Evolutionary conservation across 2,888 invertebrate genomes (phyloP).

Genomic region (Apamea anceps): DNA sequence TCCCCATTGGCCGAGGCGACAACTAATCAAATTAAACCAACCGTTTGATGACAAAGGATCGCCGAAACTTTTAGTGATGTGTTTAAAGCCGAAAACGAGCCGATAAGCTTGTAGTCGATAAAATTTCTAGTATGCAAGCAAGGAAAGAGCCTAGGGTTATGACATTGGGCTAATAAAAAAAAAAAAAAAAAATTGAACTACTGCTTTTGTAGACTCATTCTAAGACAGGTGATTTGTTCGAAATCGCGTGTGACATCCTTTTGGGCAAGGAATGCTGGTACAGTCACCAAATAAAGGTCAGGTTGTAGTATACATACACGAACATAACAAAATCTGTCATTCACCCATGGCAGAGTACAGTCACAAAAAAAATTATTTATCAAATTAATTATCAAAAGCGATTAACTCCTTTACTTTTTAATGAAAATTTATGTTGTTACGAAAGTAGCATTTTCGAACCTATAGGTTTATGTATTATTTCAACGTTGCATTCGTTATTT

Average conservation of each 20-base stretch:
- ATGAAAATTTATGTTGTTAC: too few species aligned
- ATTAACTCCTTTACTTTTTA: too few species aligned
- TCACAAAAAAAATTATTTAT: too few species aligned
- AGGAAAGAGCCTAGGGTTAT: background rate
- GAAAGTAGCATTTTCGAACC: too few species aligned
- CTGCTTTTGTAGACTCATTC: background rate
- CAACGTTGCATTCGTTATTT: too few species aligned
- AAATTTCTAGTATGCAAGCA: background rate
- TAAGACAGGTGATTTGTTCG: background rate
- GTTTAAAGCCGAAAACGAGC: background rate
- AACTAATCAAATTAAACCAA: constrained; percentile 86
- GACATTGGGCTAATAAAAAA: background rate
- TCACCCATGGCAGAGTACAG: too few species aligned
- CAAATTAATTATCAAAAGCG: too few species aligned
- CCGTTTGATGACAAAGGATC: constrained; percentile 80
- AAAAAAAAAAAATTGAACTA: background rate
- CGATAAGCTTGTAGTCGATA: constrained; percentile 51
- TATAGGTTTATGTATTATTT: too few species aligned
- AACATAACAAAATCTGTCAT: too few species aligned
- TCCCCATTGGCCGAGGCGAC: constrained; percentile 76
- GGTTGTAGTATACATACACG: too few species aligned
- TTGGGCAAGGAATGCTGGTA: too few species aligned
- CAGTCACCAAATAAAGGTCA: too few species aligned
- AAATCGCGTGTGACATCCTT: background rate
- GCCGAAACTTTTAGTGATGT: constrained; percentile 74